Base-by-base conservation (phyloP, 2,113 vertebrate genomes). In the Todiramphus chloris region DNA sequence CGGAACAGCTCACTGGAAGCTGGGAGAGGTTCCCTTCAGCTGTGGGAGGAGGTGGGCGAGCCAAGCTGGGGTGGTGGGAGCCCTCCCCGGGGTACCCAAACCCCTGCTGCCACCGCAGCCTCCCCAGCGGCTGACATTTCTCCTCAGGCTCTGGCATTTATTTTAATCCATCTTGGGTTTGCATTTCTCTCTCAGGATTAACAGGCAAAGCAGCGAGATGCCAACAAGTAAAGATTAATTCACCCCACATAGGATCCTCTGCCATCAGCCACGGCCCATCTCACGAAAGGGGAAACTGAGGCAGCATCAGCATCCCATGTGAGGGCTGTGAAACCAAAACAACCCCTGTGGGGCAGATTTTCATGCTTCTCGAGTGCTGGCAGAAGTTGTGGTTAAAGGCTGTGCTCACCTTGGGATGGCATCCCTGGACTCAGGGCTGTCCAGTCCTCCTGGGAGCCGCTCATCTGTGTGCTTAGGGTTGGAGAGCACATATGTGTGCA, bases 181-280 rank as follows among this genome's bases (percentile, higher is more conserved):
- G 74, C 68, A 11, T 28, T 81, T 46, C 66, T 35, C 51, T 67
- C 43, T 35, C 60, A 37, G 77, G 89, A 84, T 94, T 55, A 92
- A 33, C 13, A 24, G 41, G 83, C n/a, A 46, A 53, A 75, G 76
- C 55, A n/a, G n/a, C 2, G 5, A 92, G 64, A 12, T 4, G 1
- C 20, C 20, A 7, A 53, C 9, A 48, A 15, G 10, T 20, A 30
- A 66, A 63, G 51, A n/a, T 39, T 24, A 58, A 30, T 17, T 39
- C 30, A 19, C 25, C 51, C 25, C 0, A 1, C 3, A 2, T 1
- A 28, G 11, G 46, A 85, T 10, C 12, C 39, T 9, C 41, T 43
- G 53, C 28, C 7, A 2, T 10, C 44, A 85, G 70, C 31, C 25
- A 5, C 16, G 16, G 31, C n/a, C n/a, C 0, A 0, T 0, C 5